These are phyloP conservation scores for Andrena camellia DNA, from an alignment of 2,888 invertebrate species.

Conservation along the genomic window DNA sequence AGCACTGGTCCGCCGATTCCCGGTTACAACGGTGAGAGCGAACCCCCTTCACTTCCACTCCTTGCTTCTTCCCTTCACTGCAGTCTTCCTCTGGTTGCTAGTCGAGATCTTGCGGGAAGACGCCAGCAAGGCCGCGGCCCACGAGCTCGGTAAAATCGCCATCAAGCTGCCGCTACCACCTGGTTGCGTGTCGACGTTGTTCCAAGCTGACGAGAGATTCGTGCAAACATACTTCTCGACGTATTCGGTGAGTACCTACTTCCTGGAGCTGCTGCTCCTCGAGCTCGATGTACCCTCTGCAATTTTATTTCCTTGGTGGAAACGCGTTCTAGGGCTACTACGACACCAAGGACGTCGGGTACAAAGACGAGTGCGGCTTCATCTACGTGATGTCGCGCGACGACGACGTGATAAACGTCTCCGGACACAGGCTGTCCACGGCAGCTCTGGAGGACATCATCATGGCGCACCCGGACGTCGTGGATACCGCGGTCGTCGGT, in stretches of 20 bases:
- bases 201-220: slow-evolving; percentile 92
- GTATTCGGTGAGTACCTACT: slow-evolving; percentile 91
- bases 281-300: too few species aligned
- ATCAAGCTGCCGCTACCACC: slow-evolving; percentile 95
- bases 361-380: slow-evolving; percentile 92
- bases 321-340: slow-evolving; percentile 90
- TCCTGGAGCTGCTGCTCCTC: background rate
- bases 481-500: slow-evolving; percentile 95
- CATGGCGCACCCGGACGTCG: slow-evolving; percentile 93
- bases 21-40: slow-evolving; percentile 94
- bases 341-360: slow-evolving; percentile 98
- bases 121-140: slow-evolving; percentile 89
- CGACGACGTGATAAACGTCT: slow-evolving; percentile 98
- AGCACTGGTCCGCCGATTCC: slow-evolving; percentile 95
- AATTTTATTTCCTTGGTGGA: background rate
- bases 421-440: slow-evolving; percentile 96
- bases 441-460: slow-evolving; percentile 96
- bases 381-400: slow-evolving; percentile 96
- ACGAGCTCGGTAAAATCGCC: slow-evolving; percentile 94
- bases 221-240: slow-evolving; percentile 93
- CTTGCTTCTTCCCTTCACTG: background rate
- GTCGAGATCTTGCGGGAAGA: slow-evolving; percentile 90
- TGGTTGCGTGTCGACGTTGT: slow-evolving; percentile 94
- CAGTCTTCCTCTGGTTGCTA: slow-evolving; percentile 76
- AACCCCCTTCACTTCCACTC: background rate